phyloP scores from a whole-genome alignment of 1,140 invertebrate genomes.

The Brachionus rotundiformis region DNA sequence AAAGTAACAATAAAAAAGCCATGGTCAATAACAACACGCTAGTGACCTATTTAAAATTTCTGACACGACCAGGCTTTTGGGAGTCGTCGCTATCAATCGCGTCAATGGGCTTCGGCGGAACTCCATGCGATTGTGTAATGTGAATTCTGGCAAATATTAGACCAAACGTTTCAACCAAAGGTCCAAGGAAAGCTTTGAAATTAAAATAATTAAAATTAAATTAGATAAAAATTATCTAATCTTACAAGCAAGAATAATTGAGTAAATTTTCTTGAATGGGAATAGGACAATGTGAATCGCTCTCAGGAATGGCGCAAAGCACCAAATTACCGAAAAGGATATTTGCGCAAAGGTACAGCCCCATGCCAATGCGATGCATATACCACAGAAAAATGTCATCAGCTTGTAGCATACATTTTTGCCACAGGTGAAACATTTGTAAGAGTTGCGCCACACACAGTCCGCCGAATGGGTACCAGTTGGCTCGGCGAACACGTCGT shows the following conservation, averaged over 20 bases:
- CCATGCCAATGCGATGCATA: conserved; percentile 40
- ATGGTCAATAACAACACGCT: neutral
- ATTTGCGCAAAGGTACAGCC: conserved; percentile 36
- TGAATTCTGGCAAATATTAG: conserved; percentile 44
- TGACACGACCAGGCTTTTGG: conserved; percentile 1
- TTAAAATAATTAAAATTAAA: neutral
- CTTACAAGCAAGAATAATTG: conserved; percentile 37
- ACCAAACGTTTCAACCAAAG: conserved; percentile 19
- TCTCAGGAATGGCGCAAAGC: conserved; percentile 7
- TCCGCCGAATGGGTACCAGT: conserved; percentile 9
- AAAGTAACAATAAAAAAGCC: neutral
- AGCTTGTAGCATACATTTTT: conserved; percentile 41
- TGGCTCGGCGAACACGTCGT: conserved; percentile 40
- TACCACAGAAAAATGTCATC: conserved; percentile 34
- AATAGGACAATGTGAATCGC: conserved; percentile 2
- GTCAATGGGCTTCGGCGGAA: conserved; percentile 41
- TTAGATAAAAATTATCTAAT: neutral
- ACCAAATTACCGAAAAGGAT: conserved; percentile 45
- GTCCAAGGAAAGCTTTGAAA: conserved; percentile 40
- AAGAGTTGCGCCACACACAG: conserved; percentile 41
- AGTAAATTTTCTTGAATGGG: conserved; percentile 5
- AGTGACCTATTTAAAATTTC: conserved; percentile 22
- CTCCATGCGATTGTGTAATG: conserved; percentile 21
- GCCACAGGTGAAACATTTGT: conserved; percentile 42
- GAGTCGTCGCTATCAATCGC: conserved; percentile 35